These are phyloP conservation scores for Speoplatyrhinus poulsoni DNA, from an alignment of 2,113 vertebrate genomes.

Conservation along the genomic window DNA sequence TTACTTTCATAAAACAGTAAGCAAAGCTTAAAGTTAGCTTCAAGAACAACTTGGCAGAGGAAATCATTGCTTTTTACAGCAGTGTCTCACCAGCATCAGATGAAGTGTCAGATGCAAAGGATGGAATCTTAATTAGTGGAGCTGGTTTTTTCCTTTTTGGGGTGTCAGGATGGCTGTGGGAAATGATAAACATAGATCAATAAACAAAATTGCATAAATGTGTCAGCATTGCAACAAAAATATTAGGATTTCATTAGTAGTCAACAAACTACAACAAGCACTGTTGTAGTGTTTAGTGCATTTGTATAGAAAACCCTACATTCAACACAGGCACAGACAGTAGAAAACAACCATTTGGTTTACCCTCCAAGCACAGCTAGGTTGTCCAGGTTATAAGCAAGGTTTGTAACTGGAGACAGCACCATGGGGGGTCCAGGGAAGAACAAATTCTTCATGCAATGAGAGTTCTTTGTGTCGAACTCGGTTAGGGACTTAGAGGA, in stretches of 20 bases:
- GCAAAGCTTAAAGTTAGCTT: slow-evolving; percentile 12
- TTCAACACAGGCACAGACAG: neutral
- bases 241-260: neutral
- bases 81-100: slow-evolving; percentile 83
- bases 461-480: slow-evolving; percentile 42
- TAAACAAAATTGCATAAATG: neutral
- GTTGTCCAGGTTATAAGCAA: slow-evolving; percentile 83
- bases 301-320: neutral
- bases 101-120: slow-evolving; percentile 82
- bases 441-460: slow-evolving; percentile 73
- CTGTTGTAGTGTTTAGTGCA: too few relatives aligned
- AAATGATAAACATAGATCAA: neutral
- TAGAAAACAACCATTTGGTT: neutral
- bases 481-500: slow-evolving; percentile 47
- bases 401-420: slow-evolving; percentile 84
- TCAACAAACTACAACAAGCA: too few relatives aligned
- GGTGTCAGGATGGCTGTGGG: slow-evolving; percentile 77
- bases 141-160: slow-evolving; percentile 75
- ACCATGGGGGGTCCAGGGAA: slow-evolving; percentile 68
- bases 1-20: neutral
- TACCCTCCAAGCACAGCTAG: slow-evolving; percentile 84
- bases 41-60: slow-evolving; percentile 10
- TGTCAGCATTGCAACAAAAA: neutral
- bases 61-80: neutral
- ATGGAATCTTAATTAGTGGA: slow-evolving; percentile 71